Evolutionary conservation across 2,888 invertebrate species (phyloP), one percentile per base, ranked within the genome.

Genomic region (Tetranychus truncatus): DNA sequence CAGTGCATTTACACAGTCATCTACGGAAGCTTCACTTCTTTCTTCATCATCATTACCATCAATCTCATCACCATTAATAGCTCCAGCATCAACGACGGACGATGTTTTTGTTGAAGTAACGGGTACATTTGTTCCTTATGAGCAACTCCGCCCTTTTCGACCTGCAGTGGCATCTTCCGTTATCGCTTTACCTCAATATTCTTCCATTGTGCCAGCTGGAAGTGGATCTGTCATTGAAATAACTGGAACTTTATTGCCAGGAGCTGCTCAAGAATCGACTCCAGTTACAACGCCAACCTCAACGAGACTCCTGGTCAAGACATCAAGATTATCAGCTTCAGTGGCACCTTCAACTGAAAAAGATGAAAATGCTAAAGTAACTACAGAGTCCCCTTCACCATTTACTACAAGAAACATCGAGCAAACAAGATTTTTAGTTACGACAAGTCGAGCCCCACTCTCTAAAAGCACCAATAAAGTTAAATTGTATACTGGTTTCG

Each of bases 221-320:
- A 65, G 24, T 5, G 55, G 74, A 45, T 66, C 74, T 34, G 71
- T 74, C 6, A 66, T 76, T 45, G 76, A 76, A 45, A 76, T 76
- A 46, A 76, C 76, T 1, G 76, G 76, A 21, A 76, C 76, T 55
- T 76, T 76, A 45, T 55, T 76, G 18, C 74, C 76, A n/a, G 69
- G 74, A 44, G 15, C 67, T 15, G 67, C 15, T 44, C 8, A 45
- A 46, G 6, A 74, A 45, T 67, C 74, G 15, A 21, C 73, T 67
- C n/a, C 34, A 75, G 46, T 44, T 34, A 34, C 24, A 46, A 45
- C 73, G 1, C 67, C 45, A 44, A 21, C 66, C 3, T 21, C 24
- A 71, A 66, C 11, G n/a, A 73, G 66, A 46, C 45, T n/a, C 6
- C 45, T 46, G 55, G 55, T 8, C 55, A 45, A 18, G 73, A 18